Base-by-base conservation (phyloP, 2,797 vertebrate genomes). In the Lacerta bilineata region DNA sequence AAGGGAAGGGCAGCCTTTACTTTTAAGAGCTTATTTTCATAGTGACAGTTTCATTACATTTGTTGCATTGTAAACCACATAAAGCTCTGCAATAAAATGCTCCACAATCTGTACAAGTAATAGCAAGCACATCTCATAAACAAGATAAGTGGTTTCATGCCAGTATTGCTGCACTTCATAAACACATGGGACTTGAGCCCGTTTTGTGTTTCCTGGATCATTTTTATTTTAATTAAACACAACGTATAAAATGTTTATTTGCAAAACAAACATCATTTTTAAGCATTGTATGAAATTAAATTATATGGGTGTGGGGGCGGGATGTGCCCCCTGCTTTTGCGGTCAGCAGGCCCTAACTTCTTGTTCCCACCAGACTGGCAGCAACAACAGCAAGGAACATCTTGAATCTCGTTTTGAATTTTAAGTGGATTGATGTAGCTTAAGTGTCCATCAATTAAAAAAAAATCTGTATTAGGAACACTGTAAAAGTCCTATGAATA, bases 141-240 rank as follows among this genome's bases (percentile, higher is more conserved):
- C 96, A 97, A 97, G 97, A 97, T 96, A 97, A 97, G 96, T 96
- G 94, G 96, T 93, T 96, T 86, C 95, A 95, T 96, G 96, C 96
- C 96, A 97, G 97, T 97, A 97, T 95, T 96, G 95, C 95, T 95
- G 93, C 95, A 97, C 94, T 97, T 97, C 96, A 96, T 97, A 97
- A 97, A 97, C 96, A 96, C 89, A 94, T n/a, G 78, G 72, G 96
- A 64, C 95, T 95, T 93, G 90, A 96, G 94, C 96, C 96, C 96
- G 95, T 43, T 79, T 88, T 79, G 36, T 43, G 72, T 97, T 96
- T 96, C 96, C 94, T 92, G 95, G 91, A 97, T 95, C 96, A 96
- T 95, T 97, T 96, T 96, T 96, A 96, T 97, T 97, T 97, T 97
- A 97, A 97, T 97, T 97, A 97, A 97, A 97, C 96, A 97, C 96